Base-by-base conservation (phyloP, 2,113 vertebrate genomes). In the Neoarius graeffei region DNA sequence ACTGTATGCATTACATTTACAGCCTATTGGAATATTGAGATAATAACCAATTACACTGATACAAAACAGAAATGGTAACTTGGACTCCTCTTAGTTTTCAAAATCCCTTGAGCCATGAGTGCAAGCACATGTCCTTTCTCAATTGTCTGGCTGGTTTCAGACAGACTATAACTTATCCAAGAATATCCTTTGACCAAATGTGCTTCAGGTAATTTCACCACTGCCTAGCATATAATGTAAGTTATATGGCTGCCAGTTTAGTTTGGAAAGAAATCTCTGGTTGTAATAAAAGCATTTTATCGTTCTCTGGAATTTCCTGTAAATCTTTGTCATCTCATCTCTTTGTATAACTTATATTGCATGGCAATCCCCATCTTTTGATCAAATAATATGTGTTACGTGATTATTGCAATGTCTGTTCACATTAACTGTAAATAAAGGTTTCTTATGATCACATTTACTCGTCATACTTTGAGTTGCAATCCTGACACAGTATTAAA, bases 341-440 rank as follows among this genome's bases (percentile, higher is more conserved):
- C 42, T 42, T 42, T 90, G 74, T 89, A 64, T 82, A 89, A 89
- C 84, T 60, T 91, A 59, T 92, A 92, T 83, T 94, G 94, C 94
- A 95, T 95, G 93, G 90, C 86, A 87, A 89, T 88, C 88, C 83
- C 67, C 23, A 85, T 71, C 66, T 90, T 88, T 90, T 64, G 27
- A 84, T 86, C 30, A 76, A 83, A 87, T 88, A 86, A 77, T 79
- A 87, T 83, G 87, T 95, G 93, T 95, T 94, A 93, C 95, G 93
- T 94, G 92, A 94, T 91, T 93, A 91, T 91, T 94, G 90, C 93
- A 92, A 93, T 90, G 91, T 92, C 90, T 92, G 79, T 89, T 92
- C 23, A 88, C 86, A 89, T 54, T 88, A 91, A 88, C 25, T 95
- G 95, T 96, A 95, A 96, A 96, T 96, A 95, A 95, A 95, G 62